Evolutionary conservation across 2,113 vertebrate species (phyloP).

Genomic region (Stercorarius parasiticus): DNA sequence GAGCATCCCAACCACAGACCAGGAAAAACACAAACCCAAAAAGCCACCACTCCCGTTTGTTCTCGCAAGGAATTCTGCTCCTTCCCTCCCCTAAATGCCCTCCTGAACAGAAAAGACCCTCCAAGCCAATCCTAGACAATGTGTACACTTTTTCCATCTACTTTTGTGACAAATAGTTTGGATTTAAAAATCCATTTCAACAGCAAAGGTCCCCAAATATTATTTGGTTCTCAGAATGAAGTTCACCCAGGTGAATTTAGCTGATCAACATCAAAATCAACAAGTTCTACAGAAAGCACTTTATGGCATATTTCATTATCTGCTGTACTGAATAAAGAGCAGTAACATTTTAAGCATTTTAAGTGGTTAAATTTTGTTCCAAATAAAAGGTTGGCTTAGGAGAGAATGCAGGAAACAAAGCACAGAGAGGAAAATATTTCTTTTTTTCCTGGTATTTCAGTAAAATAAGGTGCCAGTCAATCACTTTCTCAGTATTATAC

Average conservation of each 20-base stretch:
- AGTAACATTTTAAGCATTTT: background rate
- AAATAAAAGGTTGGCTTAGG: background rate
- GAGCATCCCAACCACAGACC: background rate
- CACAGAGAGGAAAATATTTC: background rate
- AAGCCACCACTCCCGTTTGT: fast-evolving
- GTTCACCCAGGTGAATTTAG: background rate
- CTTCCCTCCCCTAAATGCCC: background rate
- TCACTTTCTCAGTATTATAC: conserved; percentile 34
- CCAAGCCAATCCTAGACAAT: fast-evolving
- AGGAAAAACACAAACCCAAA: background rate
- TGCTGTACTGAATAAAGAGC: background rate
- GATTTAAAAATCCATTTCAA: background rate
- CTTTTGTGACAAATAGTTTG: fast-evolving
- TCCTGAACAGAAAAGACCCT: background rate
- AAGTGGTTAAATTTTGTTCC: background rate
- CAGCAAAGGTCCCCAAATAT: background rate
- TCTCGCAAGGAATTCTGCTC: background rate
- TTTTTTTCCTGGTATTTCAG: conserved; percentile 8
- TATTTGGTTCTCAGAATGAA: background rate
- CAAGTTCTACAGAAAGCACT: background rate
- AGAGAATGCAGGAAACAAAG: conserved; percentile 11
- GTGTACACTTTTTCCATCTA: background rate
- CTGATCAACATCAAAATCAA: background rate
- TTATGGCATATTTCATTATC: background rate
- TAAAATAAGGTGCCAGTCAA: conserved; percentile 56